These are phyloP conservation scores for Gnatocerus cornutus DNA, from an alignment of 2,888 invertebrate species.

Conservation along the genomic window DNA sequence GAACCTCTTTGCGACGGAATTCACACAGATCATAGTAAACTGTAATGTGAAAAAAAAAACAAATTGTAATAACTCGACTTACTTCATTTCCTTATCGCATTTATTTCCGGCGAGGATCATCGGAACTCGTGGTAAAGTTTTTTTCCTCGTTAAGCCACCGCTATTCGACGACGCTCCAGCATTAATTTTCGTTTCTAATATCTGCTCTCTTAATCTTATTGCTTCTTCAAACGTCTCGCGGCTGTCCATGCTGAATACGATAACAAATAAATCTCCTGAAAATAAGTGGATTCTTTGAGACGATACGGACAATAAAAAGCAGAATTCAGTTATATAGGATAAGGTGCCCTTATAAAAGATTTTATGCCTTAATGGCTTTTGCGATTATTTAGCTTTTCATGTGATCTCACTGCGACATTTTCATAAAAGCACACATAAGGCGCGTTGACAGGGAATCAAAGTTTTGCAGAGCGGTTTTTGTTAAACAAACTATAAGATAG, in stretches of 20 bases:
- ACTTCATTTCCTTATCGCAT: conserved; percentile 88
- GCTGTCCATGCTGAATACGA: conserved; percentile 90
- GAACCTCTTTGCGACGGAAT: too few species aligned
- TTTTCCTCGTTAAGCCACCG: conserved; percentile 71
- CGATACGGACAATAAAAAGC: background rate
- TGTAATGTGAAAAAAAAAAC: too few species aligned
- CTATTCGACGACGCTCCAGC: conserved; percentile 78
- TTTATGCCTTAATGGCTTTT: background rate
- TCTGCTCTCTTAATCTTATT: conserved; percentile 85
- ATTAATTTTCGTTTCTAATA: conserved; percentile 87
- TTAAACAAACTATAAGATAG: too few species aligned
- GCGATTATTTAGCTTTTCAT: background rate
- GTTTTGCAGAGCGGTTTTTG: background rate
- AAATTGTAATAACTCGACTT: conserved; percentile 61
- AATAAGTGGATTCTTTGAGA: conserved; percentile 38
- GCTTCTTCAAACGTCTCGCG: conserved; percentile 90
- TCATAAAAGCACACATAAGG: background rate
- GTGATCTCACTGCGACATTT: background rate
- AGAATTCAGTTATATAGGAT: background rate
- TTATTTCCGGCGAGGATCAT: conserved; percentile 93
- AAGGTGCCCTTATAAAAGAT: background rate
- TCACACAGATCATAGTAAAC: too few species aligned
- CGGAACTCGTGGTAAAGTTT: conserved; percentile 82
- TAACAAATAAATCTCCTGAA: conserved; percentile 76
- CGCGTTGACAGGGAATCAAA: background rate